A percentile compares a stretch with the other conserved stretches of the same genome.
phyloP scores from a whole-genome alignment of 2,888 invertebrate species.

The Leptogaster cylindrica region DNA sequence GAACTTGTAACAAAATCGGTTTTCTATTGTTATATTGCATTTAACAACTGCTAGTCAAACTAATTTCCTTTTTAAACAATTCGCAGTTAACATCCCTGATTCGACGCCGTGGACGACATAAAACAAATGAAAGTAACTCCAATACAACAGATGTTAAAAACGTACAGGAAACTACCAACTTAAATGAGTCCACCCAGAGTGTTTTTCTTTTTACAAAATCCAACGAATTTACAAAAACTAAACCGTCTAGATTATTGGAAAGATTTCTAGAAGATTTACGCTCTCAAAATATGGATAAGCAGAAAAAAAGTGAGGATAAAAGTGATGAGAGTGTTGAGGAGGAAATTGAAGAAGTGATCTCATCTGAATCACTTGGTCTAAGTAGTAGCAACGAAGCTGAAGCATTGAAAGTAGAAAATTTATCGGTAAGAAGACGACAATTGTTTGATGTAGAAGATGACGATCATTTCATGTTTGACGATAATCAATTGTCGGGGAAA shows the following conservation, averaged over 20 bases:
- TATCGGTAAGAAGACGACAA: slow-evolving; percentile 41
- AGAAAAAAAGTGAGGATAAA: slow-evolving; percentile 18
- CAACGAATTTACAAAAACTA: neutral
- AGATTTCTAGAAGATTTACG: neutral
- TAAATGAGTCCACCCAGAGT: neutral
- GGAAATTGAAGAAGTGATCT: slow-evolving; percentile 59
- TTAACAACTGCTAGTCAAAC: neutral
- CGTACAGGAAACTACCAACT: neutral
- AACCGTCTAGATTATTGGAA: neutral
- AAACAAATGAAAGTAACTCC: slow-evolving; percentile 43
- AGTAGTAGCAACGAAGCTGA: slow-evolving; percentile 46
- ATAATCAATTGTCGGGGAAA: slow-evolving; percentile 58
- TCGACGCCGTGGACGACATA: slow-evolving; percentile 55
- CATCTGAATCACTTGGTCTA: slow-evolving; percentile 44
- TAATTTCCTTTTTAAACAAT: neutral
- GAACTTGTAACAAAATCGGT: neutral
- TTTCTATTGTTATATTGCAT: neutral
- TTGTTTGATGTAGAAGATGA: slow-evolving; percentile 47
- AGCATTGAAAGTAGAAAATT: slow-evolving; percentile 33
- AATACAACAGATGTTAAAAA: neutral
- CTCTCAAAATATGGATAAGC: slow-evolving; percentile 43
- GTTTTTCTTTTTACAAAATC: neutral
- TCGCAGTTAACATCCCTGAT: slow-evolving; percentile 58
- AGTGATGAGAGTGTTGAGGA: slow-evolving; percentile 58
- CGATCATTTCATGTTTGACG: slow-evolving; percentile 56